A percentile compares a stretch with the other conserved stretches of the same genome.
Conservation (phyloP, 64 coral and sea anemone genomes). For the Actinia tenebrosa region DNA sequence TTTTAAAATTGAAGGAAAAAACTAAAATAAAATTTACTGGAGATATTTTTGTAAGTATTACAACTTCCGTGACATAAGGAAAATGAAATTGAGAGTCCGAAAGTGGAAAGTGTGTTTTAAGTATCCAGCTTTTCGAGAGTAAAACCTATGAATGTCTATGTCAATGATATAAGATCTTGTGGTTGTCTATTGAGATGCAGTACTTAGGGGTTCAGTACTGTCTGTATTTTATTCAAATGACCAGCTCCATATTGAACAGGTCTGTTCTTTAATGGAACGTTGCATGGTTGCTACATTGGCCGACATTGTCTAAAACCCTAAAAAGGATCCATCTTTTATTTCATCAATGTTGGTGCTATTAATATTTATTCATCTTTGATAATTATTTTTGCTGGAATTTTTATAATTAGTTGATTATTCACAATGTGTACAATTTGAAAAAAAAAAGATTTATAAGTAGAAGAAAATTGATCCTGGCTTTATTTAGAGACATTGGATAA, state of each 20-base stretch:
- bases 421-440: too few species aligned
- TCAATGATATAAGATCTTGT: neutral
- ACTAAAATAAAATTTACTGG: neutral
- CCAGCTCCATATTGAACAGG: neutral
- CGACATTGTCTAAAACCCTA: too few species aligned
- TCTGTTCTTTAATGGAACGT: neutral
- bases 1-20: neutral
- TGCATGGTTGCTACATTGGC: neutral
- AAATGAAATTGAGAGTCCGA: neutral
- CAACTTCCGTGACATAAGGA: neutral
- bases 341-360: too few species aligned
- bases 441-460: too few species aligned
- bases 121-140: neutral
- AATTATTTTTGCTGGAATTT: too few species aligned
- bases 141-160: neutral
- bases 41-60: neutral
- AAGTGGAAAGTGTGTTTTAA: neutral
- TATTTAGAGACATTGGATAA: too few species aligned
- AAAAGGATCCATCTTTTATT: too few species aligned
- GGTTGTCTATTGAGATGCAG: neutral
- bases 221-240: conserved; percentile 1
- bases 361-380: too few species aligned
- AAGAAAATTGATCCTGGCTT: too few species aligned
- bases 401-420: too few species aligned
- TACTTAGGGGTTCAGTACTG: neutral